A percentile compares a stretch with the other conserved stretches of the same genome.
Evolutionary conservation across 2,888 invertebrate genomes (phyloP).

Genomic region (Thalpophila matura): DNA sequence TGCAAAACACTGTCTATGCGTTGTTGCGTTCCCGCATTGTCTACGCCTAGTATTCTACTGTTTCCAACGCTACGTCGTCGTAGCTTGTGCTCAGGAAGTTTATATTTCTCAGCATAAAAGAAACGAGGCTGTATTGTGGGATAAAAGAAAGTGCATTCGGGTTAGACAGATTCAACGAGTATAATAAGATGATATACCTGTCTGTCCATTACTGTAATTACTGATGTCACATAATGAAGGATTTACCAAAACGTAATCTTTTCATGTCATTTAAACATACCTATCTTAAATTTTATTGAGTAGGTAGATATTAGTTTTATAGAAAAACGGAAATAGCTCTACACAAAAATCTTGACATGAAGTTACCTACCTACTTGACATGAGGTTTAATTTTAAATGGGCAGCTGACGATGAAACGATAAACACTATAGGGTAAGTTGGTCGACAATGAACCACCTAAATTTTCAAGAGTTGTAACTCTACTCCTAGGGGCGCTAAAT

Average conservation of each 20-base stretch:
- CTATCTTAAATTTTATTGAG: background rate
- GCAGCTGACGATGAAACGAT: too few relatives aligned
- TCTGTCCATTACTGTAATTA: constrained; percentile 81
- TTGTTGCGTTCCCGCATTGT: constrained; percentile 80
- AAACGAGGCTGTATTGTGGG: constrained; percentile 73
- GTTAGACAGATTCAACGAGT: constrained; percentile 76
- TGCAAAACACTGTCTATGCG: constrained; percentile 82
- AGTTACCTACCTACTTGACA: too few relatives aligned
- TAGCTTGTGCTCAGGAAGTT: constrained; percentile 81
- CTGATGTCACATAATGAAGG: constrained; percentile 23
- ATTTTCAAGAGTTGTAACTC: too few relatives aligned
- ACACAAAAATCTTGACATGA: too few relatives aligned
- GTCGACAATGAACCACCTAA: too few relatives aligned
- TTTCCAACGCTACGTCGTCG: constrained; percentile 73
- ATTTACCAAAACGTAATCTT: background rate
- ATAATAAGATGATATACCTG: constrained; percentile 70
- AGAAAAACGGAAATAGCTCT: background rate
- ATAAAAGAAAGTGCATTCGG: constrained; percentile 83
- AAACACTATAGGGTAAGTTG: too few relatives aligned
- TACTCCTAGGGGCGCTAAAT: too few relatives aligned
- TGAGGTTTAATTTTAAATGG: too few relatives aligned
- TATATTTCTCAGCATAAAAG: constrained; percentile 79
- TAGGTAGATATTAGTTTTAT: background rate
- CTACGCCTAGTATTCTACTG: constrained; percentile 75
- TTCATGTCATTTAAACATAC: background rate